Base-by-base conservation (phyloP, 2,888 invertebrate species). In the Atrina japonica region DNA sequence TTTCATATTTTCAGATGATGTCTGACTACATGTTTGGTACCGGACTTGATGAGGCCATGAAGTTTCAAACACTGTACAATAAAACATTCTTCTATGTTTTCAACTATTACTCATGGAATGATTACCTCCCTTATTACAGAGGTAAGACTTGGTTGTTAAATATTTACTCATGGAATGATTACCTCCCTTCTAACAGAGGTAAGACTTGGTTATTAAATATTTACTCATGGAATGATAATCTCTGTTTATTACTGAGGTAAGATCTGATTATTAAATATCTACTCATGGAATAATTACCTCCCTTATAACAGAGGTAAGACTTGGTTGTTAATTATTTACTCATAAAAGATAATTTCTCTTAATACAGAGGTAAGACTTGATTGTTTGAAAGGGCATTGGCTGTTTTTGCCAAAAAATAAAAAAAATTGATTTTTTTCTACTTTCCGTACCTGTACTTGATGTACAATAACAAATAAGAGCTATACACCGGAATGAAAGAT, bases 241-340 rank as follows among this genome's bases (percentile, higher is more conserved):
- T 85, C 5, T 89, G 90, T 2, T n/a, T 76, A 79, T 25, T 90
- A 89, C 85, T 75, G 89, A 91, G 92, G 92, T 83, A 83, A 86
- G 66, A 88, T 86, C 66, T 45, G 16, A 16, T 47, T 47, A 16
- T 5, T 47, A 6, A 9, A 18, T 47, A 47, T n/a, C 78, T 83
- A 84, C 40, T 90, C 90, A 2, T 85, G 84, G 82, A 83, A 85
- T 30, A 87, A 88, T 71, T 86, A 85, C 73, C 70, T 85, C 5
- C 89, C 90, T 2, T 76, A 79, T 25, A 90, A 89, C 85, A 75
- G 89, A 91, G 92, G 92, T 83, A 83, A 86, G 66, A 88, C 85
- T 68, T 45, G 16, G 21, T 47, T 47, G 21, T 5, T 47, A 6
- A 9, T 9, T 47, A 47, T n/a, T 78, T 83, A 84, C 40, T 90